Percentiles rank a stretch among this genome's conserved stretches.
Evolutionary conservation across 1,140 invertebrate species (phyloP).

Genomic region (Drosophila tristis): DNA sequence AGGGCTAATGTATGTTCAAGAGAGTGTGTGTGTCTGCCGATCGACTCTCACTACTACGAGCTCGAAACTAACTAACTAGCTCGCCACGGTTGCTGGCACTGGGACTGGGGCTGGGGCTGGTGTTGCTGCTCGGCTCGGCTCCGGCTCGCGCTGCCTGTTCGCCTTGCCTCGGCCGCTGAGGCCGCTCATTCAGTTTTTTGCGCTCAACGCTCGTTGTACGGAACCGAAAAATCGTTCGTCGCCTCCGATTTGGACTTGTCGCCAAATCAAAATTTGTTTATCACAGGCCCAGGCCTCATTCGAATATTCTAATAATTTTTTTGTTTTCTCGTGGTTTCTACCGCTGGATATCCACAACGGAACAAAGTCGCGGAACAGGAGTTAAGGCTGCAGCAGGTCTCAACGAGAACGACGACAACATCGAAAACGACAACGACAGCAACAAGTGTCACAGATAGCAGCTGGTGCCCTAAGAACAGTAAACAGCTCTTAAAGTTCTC

Average conservation of each 20-base stretch:
- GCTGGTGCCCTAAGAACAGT: conserved; percentile 62
- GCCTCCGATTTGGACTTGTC: conserved; percentile 52
- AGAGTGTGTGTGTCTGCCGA: conserved; percentile 36
- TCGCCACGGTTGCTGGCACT: conserved; percentile 49
- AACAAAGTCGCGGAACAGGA: conserved; percentile 34
- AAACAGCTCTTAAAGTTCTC: conserved; percentile 62
- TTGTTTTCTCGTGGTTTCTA: conserved; percentile 57
- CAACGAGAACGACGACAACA: conserved; percentile 9
- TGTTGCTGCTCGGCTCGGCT: conserved; percentile 47
- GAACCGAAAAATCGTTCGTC: conserved; percentile 70
- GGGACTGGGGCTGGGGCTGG: conserved; percentile 39
- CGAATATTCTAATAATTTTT: conserved; percentile 27
- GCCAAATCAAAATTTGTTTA: conserved; percentile 59
- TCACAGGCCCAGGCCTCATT: conserved; percentile 28
- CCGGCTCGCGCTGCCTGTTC: conserved; percentile 62
- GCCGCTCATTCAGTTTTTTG: conserved; percentile 81
- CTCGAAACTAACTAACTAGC: conserved; percentile 80
- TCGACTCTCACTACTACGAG: conserved; percentile 77
- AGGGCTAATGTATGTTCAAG: too few species aligned
- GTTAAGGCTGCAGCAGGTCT: conserved; percentile 34
- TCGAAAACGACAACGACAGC: neutral
- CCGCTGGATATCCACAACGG: conserved; percentile 34
- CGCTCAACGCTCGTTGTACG: conserved; percentile 81
- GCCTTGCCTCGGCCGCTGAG: conserved; percentile 78
- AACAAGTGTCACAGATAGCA: conserved; percentile 39